Percentiles rank a stretch among this genome's conserved stretches.
These are phyloP conservation scores for Trissolcus japonicus DNA, from an alignment of 2,888 invertebrate genomes.

Conservation along the genomic window DNA sequence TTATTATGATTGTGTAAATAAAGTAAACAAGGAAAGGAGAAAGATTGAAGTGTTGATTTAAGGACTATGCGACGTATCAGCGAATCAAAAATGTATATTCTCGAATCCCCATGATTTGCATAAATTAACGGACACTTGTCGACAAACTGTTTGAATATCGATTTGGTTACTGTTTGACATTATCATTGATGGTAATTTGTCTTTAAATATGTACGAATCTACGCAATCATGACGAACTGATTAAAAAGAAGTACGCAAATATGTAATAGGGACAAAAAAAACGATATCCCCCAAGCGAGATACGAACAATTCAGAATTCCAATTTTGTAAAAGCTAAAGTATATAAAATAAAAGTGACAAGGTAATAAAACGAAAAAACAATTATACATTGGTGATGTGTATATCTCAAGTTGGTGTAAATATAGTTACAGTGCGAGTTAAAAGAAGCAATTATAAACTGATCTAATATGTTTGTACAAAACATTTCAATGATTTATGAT, in stretches of 20 bases:
- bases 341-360: neutral
- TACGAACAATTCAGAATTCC: slow-evolving; percentile 12
- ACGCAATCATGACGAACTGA: slow-evolving; percentile 13
- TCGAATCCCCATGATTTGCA: slow-evolving; percentile 40
- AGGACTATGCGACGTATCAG: slow-evolving; percentile 52
- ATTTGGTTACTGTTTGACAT: slow-evolving; percentile 40
- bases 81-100: slow-evolving; percentile 54
- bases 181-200: slow-evolving; percentile 40
- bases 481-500: slow-evolving; percentile 53
- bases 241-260: slow-evolving; percentile 15
- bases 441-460: slow-evolving; percentile 37
- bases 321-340: slow-evolving; percentile 47
- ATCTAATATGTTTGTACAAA: slow-evolving; percentile 61
- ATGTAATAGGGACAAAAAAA: neutral
- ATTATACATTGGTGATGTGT: slow-evolving; percentile 27
- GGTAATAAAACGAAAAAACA: slow-evolving; percentile 9
- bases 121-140: slow-evolving; percentile 31
- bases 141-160: slow-evolving; percentile 51
- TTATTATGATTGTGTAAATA: slow-evolving; percentile 51
- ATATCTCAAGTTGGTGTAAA: slow-evolving; percentile 58
- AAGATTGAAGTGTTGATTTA: neutral
- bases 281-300: neutral
- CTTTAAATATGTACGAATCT: slow-evolving; percentile 32
- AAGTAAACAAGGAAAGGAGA: slow-evolving; percentile 27
- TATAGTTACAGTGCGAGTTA: slow-evolving; percentile 59